Evolutionary conservation across 2,888 invertebrate genomes (phyloP).

Genomic region (Himalopsyche japonica): DNA sequence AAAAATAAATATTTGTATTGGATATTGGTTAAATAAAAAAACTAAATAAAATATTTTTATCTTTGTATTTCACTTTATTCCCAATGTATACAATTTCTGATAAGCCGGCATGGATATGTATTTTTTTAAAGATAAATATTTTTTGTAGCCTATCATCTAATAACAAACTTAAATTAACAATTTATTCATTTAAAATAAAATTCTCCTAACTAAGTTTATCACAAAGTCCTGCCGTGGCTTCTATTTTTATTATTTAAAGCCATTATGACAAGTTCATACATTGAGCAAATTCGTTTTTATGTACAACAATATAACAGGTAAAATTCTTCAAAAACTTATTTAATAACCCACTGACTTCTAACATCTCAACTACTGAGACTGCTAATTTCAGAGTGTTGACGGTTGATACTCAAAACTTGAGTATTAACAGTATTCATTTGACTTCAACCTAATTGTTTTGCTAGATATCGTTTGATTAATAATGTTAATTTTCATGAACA

Average conservation of each 20-base stretch:
- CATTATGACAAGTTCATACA: not conserved
- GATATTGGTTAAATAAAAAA: not conserved
- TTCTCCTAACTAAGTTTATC: not conserved
- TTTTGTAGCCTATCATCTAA: not conserved
- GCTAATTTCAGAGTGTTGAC: no score
- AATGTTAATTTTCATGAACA: no score
- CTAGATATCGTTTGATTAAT: no score
- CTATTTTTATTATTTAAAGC: not conserved
- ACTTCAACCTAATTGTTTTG: no score
- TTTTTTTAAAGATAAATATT: not conserved
- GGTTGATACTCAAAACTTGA: no score
- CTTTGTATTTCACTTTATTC: not conserved
- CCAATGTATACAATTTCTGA: not conserved
- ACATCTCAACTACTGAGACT: no score
- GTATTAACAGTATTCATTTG: no score
- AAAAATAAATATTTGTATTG: no score
- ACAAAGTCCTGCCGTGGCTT: not conserved
- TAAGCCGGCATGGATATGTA: not conserved
- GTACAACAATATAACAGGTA: not conserved
- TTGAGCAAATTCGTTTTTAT: conserved; percentile 1
- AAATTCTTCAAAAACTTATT: not conserved
- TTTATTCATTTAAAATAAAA: not conserved
- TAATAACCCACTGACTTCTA: no score
- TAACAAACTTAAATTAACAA: not conserved
- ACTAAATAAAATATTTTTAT: not conserved